phyloP scores from a whole-genome alignment of 2,113 vertebrate species.

The Puntigrus tetrazona region DNA sequence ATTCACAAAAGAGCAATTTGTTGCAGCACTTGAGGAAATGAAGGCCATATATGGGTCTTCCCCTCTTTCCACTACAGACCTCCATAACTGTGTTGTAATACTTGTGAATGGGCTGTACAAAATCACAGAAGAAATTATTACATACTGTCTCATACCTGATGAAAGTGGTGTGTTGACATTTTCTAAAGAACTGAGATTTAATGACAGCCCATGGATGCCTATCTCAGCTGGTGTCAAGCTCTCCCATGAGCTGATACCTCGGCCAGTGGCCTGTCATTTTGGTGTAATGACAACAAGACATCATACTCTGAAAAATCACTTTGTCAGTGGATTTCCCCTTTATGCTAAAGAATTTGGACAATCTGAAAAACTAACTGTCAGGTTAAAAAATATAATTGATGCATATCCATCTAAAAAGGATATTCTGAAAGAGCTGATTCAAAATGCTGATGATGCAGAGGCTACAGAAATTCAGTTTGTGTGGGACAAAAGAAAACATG shows the following conservation, averaged over 20 bases:
- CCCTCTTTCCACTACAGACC: constrained; percentile 61
- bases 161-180: constrained; percentile 70
- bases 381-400: constrained; percentile 81
- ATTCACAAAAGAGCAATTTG: constrained; percentile 70
- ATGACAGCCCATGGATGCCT: constrained; percentile 81
- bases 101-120: constrained; percentile 66
- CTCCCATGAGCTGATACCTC: constrained; percentile 74
- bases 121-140: constrained; percentile 18
- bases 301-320: constrained; percentile 61
- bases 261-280: constrained; percentile 66
- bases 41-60: constrained; percentile 55
- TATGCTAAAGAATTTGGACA: constrained; percentile 76
- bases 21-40: constrained; percentile 67
- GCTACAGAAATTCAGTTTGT: constrained; percentile 81
- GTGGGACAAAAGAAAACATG: constrained; percentile 79
- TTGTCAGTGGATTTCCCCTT: constrained; percentile 55
- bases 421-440: constrained; percentile 81
- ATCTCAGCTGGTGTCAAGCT: constrained; percentile 63
- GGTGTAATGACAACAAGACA: constrained; percentile 76
- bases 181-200: constrained; percentile 70
- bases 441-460: constrained; percentile 85
- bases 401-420: constrained; percentile 76
- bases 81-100: constrained; percentile 70
- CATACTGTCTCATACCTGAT: constrained; percentile 76
- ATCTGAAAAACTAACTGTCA: constrained; percentile 75